Evolutionary conservation across 1,140 invertebrate species (phyloP).

Genomic region (Cotesia typhae): DNA sequence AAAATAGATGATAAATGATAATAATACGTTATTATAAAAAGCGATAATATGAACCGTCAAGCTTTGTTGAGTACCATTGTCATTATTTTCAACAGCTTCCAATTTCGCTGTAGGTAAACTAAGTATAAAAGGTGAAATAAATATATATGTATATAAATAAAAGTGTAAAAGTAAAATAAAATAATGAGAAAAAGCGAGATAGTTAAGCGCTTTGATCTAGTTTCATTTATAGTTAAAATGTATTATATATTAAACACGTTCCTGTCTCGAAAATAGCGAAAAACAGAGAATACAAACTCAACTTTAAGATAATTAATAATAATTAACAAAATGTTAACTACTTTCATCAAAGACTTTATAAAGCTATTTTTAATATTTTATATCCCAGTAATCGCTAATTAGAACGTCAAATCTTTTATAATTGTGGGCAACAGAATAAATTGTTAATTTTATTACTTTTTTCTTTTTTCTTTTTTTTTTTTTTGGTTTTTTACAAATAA

Average conservation of each 20-base stretch:
- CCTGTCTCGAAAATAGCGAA: constrained; percentile 10
- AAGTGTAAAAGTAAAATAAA: neutral
- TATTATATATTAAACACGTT: constrained; percentile 18
- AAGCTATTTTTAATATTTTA: neutral
- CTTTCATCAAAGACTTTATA: too few species aligned
- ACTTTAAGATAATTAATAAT: neutral
- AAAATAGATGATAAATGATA: neutral
- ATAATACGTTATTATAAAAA: constrained; percentile 20
- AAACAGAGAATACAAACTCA: neutral
- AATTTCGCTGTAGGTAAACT: constrained; percentile 7
- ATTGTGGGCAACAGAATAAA: too few species aligned
- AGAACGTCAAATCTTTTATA: too few species aligned
- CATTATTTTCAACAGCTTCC: constrained; percentile 21
- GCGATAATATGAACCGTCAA: constrained; percentile 28
- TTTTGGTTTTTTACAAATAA: too few species aligned
- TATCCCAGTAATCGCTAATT: too few species aligned
- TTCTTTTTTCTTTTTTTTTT: too few species aligned
- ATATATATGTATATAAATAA: too few species aligned
- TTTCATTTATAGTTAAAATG: constrained; percentile 21
- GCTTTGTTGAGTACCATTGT: constrained; percentile 18
- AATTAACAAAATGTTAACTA: too few species aligned
- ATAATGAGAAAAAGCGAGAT: constrained; percentile 15
- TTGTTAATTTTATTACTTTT: too few species aligned
- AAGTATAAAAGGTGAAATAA: constrained; percentile 11
- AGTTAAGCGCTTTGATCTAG: constrained; percentile 27